Conservation (phyloP, 2,888 invertebrate genomes). For the Ecliptopera silaceata region DNA sequence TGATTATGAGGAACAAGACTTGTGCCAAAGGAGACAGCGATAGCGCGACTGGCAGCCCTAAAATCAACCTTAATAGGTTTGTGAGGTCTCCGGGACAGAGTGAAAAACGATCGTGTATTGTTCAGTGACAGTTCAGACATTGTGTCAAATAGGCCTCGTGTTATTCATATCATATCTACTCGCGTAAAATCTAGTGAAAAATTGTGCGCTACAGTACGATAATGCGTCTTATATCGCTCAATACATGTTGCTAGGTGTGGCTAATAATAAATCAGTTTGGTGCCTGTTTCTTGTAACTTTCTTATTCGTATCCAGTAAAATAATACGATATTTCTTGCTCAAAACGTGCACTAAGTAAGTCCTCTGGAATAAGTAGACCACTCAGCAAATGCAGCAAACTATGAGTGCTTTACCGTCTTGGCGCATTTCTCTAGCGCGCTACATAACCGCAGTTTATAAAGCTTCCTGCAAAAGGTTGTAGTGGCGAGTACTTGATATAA, state of each 20-base stretch:
- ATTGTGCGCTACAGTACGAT: not conserved
- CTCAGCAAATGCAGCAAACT: not conserved
- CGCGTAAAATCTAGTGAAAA: not conserved
- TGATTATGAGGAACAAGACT: conserved; percentile 93
- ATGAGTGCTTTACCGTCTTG: not conserved
- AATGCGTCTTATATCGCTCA: not conserved
- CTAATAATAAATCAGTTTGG: not conserved
- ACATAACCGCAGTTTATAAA: no score
- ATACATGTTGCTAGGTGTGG: not conserved
- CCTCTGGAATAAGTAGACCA: conserved; percentile 1
- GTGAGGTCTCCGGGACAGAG: conserved; percentile 70
- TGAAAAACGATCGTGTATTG: conserved; percentile 73
- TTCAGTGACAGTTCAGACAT: conserved; percentile 71
- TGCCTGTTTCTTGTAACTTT: not conserved
- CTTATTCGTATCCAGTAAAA: not conserved
- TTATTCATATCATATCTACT: not conserved
- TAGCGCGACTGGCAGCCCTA: conserved; percentile 80
- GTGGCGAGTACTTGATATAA: not conserved
- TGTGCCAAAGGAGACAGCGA: conserved; percentile 88
- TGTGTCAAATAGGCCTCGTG: conserved; percentile 8
- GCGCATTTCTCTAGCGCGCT: not conserved
- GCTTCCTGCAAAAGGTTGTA: not conserved
- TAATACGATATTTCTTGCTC: not conserved
- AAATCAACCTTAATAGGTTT: conserved; percentile 75
- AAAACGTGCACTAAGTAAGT: not conserved